Evolutionary conservation across 2,888 invertebrate genomes (phyloP), one percentile per base, ranked within the genome.

Genomic region (Thysanoteuthis rhombus): DNA sequence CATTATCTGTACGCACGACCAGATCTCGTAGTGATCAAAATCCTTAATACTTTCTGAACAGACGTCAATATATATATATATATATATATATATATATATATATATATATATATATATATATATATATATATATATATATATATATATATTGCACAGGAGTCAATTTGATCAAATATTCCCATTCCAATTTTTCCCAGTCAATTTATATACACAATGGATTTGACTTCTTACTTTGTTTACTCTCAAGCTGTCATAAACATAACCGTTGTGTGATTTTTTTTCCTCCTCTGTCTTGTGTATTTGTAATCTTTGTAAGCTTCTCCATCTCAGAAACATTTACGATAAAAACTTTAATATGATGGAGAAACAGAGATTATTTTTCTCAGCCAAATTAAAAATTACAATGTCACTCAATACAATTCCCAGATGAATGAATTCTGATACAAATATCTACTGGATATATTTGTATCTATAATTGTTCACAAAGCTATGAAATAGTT

Each of bases 41-140:
- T n/a, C n/a, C n/a, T n/a, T n/a, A n/a, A n/a, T n/a, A n/a, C n/a
- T n/a, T n/a, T n/a, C n/a, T n/a, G n/a, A n/a, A n/a, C n/a, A n/a
- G n/a, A n/a, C n/a, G n/a, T n/a, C n/a, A n/a, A n/a, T n/a, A n/a
- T n/a, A n/a, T n/a, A n/a, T n/a, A n/a, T n/a, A n/a, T n/a, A n/a
- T n/a, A 12, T 52, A 52, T 52, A 52, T 52, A 52, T 52, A 52
- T 52, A 52, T 52, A 52, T 52, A 52, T 52, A 52, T 32, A 32
- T n/a, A 75, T n/a, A 75, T n/a, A 75, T 75, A 75, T 75, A 75
- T 75, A 75, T 75, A 75, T 75, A 75, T 75, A 75, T 75, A 75
- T 75, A 75, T 75, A 42, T 42, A 42, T 32, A 32, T 47, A 22
- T 47, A 47, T 22, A 47, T 47, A 47, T 22, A 47, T 47, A 47